These are phyloP conservation scores for Orientallactaga bullata DNA, from an alignment of 2,113 vertebrate species.

Conservation along the genomic window DNA sequence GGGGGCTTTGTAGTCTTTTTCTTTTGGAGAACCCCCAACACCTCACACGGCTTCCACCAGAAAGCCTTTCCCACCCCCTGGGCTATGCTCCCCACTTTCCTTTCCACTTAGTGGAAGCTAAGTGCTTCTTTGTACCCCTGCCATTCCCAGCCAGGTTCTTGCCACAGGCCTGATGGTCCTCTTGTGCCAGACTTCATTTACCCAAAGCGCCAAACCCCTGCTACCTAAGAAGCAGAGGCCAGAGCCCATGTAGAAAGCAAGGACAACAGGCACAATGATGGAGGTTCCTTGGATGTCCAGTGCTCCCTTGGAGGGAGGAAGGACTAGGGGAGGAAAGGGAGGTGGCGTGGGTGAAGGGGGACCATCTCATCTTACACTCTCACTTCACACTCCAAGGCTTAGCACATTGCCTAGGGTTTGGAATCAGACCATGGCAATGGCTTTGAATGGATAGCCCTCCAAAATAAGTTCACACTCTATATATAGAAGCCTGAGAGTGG, in stretches of 20 bases:
- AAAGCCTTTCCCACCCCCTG: neutral
- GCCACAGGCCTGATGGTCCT: neutral
- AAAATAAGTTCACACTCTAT: neutral
- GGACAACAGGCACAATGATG: neutral
- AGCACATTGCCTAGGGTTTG: neutral
- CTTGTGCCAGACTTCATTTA: too few species aligned
- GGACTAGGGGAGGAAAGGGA: neutral
- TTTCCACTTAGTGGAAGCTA: neutral
- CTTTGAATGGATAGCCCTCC: neutral
- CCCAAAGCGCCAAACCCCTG: fast-evolving
- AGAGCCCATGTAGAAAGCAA: neutral
- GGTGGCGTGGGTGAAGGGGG: neutral
- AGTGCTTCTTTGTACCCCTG: neutral
- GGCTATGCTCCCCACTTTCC: too few species aligned
- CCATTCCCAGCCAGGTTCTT: neutral
- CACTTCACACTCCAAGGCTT: neutral
- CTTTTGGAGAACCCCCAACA: neutral
- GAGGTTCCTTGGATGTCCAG: neutral
- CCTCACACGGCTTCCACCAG: neutral
- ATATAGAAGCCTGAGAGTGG: neutral
- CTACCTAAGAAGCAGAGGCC: neutral
- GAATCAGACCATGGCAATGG: neutral
- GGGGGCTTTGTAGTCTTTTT: neutral
- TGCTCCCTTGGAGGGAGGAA: neutral
- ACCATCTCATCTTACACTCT: neutral